A percentile compares a stretch with the other conserved stretches of the same genome.
Conservation (phyloP, 2,797 vertebrate genomes). For the Ara ararauna region DNA sequence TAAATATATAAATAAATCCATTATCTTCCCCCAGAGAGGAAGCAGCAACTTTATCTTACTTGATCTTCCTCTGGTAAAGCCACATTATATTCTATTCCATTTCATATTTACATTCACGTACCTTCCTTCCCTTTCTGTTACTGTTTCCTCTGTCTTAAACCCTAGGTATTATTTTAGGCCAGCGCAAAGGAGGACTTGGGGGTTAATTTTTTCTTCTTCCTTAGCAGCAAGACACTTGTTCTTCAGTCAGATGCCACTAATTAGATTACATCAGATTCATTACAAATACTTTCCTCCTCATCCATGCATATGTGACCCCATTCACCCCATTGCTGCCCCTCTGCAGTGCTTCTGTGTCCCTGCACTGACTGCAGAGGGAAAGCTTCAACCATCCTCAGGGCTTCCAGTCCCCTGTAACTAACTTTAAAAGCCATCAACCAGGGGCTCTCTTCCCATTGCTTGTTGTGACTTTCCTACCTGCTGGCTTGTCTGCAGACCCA, state of each 20-base stretch:
- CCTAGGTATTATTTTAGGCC: background rate
- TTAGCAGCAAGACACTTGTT: background rate
- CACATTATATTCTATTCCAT: background rate
- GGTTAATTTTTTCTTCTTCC: background rate
- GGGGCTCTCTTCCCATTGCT: background rate
- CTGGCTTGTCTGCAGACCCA: background rate
- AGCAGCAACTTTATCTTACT: constrained; percentile 5
- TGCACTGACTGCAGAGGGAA: background rate
- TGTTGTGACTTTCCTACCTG: background rate
- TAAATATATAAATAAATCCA: background rate
- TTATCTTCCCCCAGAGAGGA: background rate
- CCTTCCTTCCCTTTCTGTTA: background rate
- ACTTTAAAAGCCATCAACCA: background rate
- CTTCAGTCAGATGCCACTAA: background rate
- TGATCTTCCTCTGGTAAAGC: background rate
- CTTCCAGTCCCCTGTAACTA: background rate
- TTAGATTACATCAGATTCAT: background rate
- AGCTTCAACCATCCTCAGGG: background rate
- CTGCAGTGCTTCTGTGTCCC: background rate
- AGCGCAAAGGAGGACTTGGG: background rate
- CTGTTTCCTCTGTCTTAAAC: background rate
- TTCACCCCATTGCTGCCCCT: background rate
- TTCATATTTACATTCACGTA: background rate
- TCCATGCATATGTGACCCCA: background rate
- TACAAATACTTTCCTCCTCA: background rate